Evolutionary conservation across 1,140 invertebrate species (phyloP).

Genomic region (Nomia melanderi): DNA sequence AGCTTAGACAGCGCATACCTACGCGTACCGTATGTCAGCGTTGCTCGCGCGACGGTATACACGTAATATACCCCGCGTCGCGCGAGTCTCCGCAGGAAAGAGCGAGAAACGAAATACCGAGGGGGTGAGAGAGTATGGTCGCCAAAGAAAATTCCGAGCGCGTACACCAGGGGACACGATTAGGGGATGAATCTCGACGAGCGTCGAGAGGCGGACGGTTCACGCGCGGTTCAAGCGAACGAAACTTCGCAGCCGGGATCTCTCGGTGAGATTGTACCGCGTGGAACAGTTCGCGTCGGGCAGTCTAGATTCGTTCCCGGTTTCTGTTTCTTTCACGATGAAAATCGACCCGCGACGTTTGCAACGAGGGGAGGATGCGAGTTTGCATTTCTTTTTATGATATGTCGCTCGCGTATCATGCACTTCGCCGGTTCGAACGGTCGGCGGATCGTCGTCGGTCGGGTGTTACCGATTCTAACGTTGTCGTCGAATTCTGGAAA

Average conservation of each 20-base stretch:
- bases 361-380: slow-evolving; percentile 53
- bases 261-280: slow-evolving; percentile 14
- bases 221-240: slow-evolving; percentile 43
- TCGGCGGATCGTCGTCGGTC: slow-evolving; percentile 27
- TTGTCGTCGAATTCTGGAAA: neutral
- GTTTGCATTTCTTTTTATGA: slow-evolving; percentile 69
- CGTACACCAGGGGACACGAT: too few species aligned
- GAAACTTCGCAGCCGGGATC: too few species aligned
- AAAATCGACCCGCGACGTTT: slow-evolving; percentile 32
- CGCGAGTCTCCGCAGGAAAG: slow-evolving; percentile 35
- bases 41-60: slow-evolving; percentile 14
- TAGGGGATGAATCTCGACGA: too few species aligned
- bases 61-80: slow-evolving; percentile 13
- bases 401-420: slow-evolving; percentile 46
- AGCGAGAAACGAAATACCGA: slow-evolving; percentile 12
- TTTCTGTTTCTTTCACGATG: slow-evolving; percentile 9
- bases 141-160: slow-evolving; percentile 30
- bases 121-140: neutral
- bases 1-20: slow-evolving; percentile 28
- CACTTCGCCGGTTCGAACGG: slow-evolving; percentile 53
- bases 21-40: neutral
- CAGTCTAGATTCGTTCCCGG: neutral
- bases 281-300: slow-evolving; percentile 1
- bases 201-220: too few species aligned
- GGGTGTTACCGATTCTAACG: neutral